Base-by-base conservation (phyloP, 2,113 vertebrate genomes). In the Nestor notabilis region DNA sequence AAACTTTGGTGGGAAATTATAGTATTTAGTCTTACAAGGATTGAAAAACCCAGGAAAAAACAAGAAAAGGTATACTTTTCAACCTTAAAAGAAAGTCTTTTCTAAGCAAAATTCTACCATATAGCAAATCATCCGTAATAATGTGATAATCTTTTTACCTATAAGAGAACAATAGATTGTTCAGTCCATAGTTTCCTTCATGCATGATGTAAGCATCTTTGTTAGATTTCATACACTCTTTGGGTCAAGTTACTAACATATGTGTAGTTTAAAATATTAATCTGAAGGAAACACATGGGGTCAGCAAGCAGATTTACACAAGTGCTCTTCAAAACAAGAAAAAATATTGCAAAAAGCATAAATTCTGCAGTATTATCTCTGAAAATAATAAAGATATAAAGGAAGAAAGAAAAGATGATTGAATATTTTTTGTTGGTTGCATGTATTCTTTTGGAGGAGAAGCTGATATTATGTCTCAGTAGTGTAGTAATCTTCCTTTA, bases 261-360 rank as follows among this genome's bases (percentile, higher is more conserved):
- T 17, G 31, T 52, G 35, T 9, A 50, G 70, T 82, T 72, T 97
- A 86, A 96, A 95, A 83, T 78, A 95, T 79, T 90, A 12, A 87
- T 49, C 13, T 43, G 16, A 47, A 13, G 31, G 43, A 90, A 66
- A 35, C 33, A 74, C 71, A 79, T 55, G 52, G 17, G 37, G 25
- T 50, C 46, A 83, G 65, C 50, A 41, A 93, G 52, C 35, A 90
- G 89, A 77, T 79, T 95, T 77, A 78, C 20, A 41, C 9, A 37
- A 52, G 27, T 9, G 11, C 21, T 43, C 46, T 55, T 21, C 28
- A 55, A 50, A 92, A 83, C 17, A 49, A 78, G 18, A 70, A 65
- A 96, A 95, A 79, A 41, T 24, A 60, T 61, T 68, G 31, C 58
- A 86, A 68, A 83, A 80, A 5, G 14, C 18, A 61, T 44, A 68